Evolutionary conservation across 2,797 vertebrate genomes (phyloP).

Genomic region (Pipistrellus kuhlii): DNA sequence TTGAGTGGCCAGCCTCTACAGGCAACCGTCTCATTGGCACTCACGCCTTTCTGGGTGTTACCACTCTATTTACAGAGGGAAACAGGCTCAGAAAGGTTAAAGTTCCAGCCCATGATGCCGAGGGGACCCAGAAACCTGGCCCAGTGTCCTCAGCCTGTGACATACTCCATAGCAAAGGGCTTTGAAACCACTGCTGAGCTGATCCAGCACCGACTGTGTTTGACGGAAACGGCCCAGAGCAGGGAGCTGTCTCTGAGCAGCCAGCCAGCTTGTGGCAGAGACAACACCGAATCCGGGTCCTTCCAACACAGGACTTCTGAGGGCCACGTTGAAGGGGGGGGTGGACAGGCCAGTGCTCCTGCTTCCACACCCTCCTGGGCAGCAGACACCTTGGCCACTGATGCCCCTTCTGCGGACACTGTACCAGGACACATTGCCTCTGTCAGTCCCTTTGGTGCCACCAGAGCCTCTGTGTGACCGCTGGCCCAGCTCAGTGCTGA

Average conservation of each 20-base stretch:
- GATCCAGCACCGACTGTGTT: background rate
- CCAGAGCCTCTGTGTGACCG: background rate
- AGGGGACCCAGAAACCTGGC: no score
- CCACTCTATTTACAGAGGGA: no score
- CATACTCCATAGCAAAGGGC: background rate
- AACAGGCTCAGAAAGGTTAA: no score
- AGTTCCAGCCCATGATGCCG: no score
- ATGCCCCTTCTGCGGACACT: background rate
- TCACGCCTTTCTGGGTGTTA: background rate
- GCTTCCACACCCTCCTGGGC: no score
- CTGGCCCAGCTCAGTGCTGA: no score
- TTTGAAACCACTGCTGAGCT: background rate
- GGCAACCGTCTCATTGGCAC: accelerated
- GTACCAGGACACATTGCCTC: background rate
- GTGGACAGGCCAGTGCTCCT: no score
- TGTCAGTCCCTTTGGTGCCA: background rate
- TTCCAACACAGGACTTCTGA: background rate
- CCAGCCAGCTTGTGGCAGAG: background rate
- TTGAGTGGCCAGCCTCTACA: background rate
- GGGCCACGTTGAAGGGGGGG: background rate
- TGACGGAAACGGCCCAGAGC: background rate
- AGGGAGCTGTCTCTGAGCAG: background rate
- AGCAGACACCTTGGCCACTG: background rate
- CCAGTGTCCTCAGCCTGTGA: no score
- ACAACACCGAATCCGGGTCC: no score